A percentile compares a stretch with the other conserved stretches of the same genome.
These are phyloP conservation scores for Monochamus saltuarius DNA, from an alignment of 1,140 invertebrate species.

Conservation along the genomic window DNA sequence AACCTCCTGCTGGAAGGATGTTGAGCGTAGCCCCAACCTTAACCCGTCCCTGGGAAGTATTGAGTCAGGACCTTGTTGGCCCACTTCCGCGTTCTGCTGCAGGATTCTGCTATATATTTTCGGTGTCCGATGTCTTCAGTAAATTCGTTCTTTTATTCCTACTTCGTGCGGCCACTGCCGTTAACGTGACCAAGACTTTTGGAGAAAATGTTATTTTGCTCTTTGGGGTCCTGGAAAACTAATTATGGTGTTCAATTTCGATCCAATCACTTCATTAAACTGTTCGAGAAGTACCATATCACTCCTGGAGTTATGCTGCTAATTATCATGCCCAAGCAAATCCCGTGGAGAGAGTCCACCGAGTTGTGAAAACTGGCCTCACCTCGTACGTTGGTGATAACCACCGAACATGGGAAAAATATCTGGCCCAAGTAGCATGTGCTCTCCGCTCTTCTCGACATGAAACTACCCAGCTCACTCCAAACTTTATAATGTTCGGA, in stretches of 20 bases:
- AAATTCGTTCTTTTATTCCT: constrained; percentile 20
- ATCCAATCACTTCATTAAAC: not conserved
- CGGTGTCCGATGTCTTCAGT: constrained; percentile 13
- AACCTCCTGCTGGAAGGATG: constrained; percentile 32
- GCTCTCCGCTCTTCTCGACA: constrained; percentile 40
- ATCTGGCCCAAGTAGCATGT: constrained; percentile 30
- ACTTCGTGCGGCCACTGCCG: constrained; percentile 12
- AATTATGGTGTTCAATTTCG: constrained; percentile 12
- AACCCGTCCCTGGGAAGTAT: constrained; percentile 1
- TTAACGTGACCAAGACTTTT: constrained; percentile 1
- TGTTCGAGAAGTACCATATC: constrained; percentile 4
- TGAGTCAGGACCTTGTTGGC: constrained; percentile 17
- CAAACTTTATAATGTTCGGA: constrained; percentile 29
- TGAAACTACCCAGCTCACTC: constrained; percentile 40
- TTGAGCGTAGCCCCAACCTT: constrained; percentile 6
- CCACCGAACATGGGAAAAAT: constrained; percentile 40
- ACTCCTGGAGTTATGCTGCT: not conserved
- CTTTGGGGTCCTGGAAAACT: constrained; percentile 27
- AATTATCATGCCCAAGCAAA: constrained; percentile 26
- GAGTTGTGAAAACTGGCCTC: constrained; percentile 40
- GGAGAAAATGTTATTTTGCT: constrained; percentile 19
- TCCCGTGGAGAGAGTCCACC: constrained; percentile 30
- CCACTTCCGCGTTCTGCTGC: constrained; percentile 4
- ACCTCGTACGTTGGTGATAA: constrained; percentile 37
- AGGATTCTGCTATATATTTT: constrained; percentile 14